phyloP scores from a whole-genome alignment of 2,888 invertebrate species.

The Operophtera brumata region DNA sequence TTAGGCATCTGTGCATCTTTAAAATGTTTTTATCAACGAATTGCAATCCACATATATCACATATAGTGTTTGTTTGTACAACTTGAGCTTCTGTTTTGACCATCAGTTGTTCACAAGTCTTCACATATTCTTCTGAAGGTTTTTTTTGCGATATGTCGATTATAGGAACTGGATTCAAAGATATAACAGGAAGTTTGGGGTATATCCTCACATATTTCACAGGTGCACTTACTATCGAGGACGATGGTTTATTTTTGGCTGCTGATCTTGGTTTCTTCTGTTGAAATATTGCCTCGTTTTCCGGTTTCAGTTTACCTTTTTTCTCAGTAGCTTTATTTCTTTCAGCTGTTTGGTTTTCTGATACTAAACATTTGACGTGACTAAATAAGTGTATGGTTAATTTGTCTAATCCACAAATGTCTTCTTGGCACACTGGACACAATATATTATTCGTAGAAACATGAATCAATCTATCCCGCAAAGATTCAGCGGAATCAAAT shows the following conservation, averaged over 20 bases:
- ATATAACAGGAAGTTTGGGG: slow-evolving; percentile 69
- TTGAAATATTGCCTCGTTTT: slow-evolving; percentile 43
- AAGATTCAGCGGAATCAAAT: slow-evolving; percentile 85
- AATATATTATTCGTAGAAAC: slow-evolving; percentile 87
- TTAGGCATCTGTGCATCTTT: slow-evolving; percentile 86
- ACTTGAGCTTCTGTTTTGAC: slow-evolving; percentile 53
- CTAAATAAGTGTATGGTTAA: slow-evolving; percentile 91
- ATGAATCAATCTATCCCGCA: slow-evolving; percentile 86
- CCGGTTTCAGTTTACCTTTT: slow-evolving; percentile 40
- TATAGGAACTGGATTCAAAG: slow-evolving; percentile 60
- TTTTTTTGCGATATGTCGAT: slow-evolving; percentile 54
- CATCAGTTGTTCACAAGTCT: slow-evolving; percentile 44
- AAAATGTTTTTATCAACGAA: slow-evolving; percentile 86
- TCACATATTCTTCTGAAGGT: slow-evolving; percentile 41
- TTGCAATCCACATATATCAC: slow-evolving; percentile 86
- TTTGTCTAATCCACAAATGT: slow-evolving; percentile 88
- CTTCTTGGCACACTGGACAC: slow-evolving; percentile 90
- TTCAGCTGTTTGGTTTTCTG: slow-evolving; percentile 38
- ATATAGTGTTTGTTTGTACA: slow-evolving; percentile 58
- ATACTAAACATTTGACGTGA: slow-evolving; percentile 78
- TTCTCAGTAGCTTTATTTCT: slow-evolving; percentile 34
- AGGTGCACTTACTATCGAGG: slow-evolving; percentile 49
- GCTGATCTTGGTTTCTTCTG: slow-evolving; percentile 57
- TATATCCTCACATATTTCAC: slow-evolving; percentile 74
- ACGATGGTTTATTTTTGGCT: slow-evolving; percentile 68